Evolutionary conservation across 2,113 vertebrate species (phyloP).

Genomic region (Petrocephalus zakoni): DNA sequence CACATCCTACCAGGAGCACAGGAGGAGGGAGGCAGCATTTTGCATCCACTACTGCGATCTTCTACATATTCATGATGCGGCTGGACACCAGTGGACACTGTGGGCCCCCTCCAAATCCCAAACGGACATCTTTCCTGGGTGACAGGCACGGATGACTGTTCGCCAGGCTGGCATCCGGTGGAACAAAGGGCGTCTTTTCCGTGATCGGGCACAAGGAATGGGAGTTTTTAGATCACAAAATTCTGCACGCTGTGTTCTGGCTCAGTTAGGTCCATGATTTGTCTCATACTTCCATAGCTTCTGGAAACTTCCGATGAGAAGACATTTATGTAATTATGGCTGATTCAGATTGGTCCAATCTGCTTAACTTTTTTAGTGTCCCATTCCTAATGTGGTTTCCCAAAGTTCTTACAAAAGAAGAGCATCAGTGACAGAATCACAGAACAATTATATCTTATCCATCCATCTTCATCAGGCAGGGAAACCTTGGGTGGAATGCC

Average conservation of each 20-base stretch:
- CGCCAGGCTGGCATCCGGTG: not conserved
- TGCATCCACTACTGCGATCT: not conserved
- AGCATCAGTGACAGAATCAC: not conserved
- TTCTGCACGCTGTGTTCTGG: not conserved
- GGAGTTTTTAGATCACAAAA: not conserved
- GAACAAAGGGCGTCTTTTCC: not conserved
- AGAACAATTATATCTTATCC: not conserved
- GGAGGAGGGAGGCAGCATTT: not conserved
- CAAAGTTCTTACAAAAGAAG: not conserved
- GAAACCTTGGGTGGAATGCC: not conserved
- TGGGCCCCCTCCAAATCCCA: not conserved
- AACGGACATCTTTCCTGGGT: not conserved
- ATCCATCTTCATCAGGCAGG: not conserved
- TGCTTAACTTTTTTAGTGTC: not conserved
- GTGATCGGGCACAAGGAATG: not conserved
- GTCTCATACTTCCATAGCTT: not conserved
- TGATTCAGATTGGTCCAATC: not conserved
- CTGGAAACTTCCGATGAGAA: not conserved
- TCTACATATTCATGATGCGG: slow-evolving; percentile 1
- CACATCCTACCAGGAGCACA: not conserved
- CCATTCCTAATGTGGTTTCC: not conserved
- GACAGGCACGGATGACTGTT: not conserved
- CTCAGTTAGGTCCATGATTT: not conserved
- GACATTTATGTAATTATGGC: not conserved
- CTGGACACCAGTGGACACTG: not conserved